A percentile compares a stretch with the other conserved stretches of the same genome.
These are phyloP conservation scores for Drosophila gaucha DNA, from an alignment of 2,888 invertebrate genomes.

Conservation along the genomic window DNA sequence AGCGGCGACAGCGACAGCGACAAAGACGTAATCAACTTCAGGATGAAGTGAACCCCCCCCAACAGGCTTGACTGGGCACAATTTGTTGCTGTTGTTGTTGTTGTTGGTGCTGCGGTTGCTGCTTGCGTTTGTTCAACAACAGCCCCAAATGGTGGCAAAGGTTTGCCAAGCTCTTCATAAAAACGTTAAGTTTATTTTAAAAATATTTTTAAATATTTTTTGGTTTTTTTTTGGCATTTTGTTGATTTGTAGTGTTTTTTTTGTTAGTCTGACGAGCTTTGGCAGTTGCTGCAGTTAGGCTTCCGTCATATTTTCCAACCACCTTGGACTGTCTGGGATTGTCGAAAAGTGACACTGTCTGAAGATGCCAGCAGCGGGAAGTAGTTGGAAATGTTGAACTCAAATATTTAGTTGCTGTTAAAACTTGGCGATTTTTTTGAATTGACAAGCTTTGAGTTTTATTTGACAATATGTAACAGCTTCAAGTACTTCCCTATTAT, in stretches of 20 bases:
- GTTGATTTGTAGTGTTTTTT: slow-evolving; percentile 38
- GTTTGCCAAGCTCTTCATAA: slow-evolving; percentile 66
- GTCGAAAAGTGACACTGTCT: slow-evolving; percentile 15
- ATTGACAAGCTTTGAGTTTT: slow-evolving; percentile 1
- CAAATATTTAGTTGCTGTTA: slow-evolving; percentile 1
- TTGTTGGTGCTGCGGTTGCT: slow-evolving; percentile 18
- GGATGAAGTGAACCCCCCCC: slow-evolving; percentile 69
- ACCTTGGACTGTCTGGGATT: slow-evolving; percentile 42
- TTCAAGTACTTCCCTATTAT: not conserved
- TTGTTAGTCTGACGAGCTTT: slow-evolving; percentile 31
- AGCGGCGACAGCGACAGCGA: slow-evolving; percentile 26
- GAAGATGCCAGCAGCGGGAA: slow-evolving; percentile 32
- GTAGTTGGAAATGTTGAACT: slow-evolving; percentile 12
- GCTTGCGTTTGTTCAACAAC: slow-evolving; percentile 56
- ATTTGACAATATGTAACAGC: slow-evolving; percentile 1
- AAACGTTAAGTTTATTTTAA: slow-evolving; percentile 25
- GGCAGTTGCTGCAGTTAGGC: slow-evolving; percentile 23
- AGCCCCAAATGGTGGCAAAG: slow-evolving; percentile 54
- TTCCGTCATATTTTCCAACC: slow-evolving; percentile 49
- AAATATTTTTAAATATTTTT: slow-evolving; percentile 21
- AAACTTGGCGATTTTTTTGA: not conserved
- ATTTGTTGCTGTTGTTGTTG: slow-evolving; percentile 21
- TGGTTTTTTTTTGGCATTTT: slow-evolving; percentile 26
- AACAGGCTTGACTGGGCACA: slow-evolving; percentile 74
- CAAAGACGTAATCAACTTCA: slow-evolving; percentile 79